These are phyloP conservation scores for Saccostrea echinata DNA, from an alignment of 1,140 invertebrate genomes.

Conservation along the genomic window DNA sequence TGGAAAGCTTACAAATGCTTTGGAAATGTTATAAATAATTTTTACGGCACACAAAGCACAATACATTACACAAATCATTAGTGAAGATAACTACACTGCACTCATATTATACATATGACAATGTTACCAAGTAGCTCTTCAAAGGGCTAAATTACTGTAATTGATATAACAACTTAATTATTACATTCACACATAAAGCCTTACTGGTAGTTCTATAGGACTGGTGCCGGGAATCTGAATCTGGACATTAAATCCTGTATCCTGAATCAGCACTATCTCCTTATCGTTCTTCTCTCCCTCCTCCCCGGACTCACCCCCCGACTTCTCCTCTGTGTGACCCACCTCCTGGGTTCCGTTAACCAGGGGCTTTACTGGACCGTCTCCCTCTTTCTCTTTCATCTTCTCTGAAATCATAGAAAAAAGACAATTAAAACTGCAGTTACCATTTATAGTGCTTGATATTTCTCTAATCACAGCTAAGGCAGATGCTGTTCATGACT, in stretches of 20 bases:
- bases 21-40: too few species aligned
- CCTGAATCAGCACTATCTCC: constrained; percentile 92
- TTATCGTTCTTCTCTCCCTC: constrained; percentile 68
- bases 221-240: constrained; percentile 90
- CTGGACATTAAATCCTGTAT: constrained; percentile 95
- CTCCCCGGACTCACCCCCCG: constrained; percentile 48
- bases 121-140: too few species aligned
- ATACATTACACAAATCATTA: too few species aligned
- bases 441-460: neutral
- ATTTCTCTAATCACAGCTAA: neutral
- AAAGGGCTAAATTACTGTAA: too few species aligned
- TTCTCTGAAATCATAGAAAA: neutral
- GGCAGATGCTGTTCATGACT: neutral
- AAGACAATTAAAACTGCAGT: neutral
- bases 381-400: neutral
- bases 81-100: too few species aligned
- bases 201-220: constrained; percentile 93
- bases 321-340: neutral
- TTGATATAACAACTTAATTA: too few species aligned
- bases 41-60: too few species aligned
- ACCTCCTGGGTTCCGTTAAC: neutral
- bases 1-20: too few species aligned
- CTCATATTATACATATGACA: too few species aligned
- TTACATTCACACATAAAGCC: constrained; percentile 3
- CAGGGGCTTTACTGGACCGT: neutral